Evolutionary conservation across 2,888 invertebrate genomes (phyloP).

Genomic region (Eupithecia tripunctaria): DNA sequence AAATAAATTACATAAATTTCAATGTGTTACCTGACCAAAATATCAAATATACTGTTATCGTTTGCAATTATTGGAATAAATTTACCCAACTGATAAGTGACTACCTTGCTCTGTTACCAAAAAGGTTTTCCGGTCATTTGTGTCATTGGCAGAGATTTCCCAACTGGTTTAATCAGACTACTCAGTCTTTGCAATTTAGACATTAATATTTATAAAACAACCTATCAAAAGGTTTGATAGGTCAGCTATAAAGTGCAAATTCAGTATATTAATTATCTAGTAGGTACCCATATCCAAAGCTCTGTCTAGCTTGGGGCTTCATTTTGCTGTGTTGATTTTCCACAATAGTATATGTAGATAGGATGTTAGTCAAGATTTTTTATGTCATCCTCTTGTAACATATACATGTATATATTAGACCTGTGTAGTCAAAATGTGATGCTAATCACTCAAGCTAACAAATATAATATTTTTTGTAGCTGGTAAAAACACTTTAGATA

Average conservation of each 20-base stretch:
- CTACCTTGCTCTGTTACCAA: slow-evolving; percentile 25
- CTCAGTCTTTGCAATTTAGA: background rate
- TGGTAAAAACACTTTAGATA: background rate
- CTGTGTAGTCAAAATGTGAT: background rate
- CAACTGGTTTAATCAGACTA: background rate
- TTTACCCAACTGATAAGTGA: slow-evolving; percentile 21
- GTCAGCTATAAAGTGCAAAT: background rate
- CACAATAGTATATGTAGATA: background rate
- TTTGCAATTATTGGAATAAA: slow-evolving; percentile 12
- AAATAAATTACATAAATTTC: background rate
- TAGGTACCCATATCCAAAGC: too few species aligned
- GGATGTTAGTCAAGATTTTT: background rate
- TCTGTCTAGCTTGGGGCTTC: too few species aligned
- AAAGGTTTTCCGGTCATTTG: slow-evolving; percentile 56
- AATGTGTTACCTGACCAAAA: background rate
- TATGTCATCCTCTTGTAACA: background rate
- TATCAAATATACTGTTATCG: background rate
- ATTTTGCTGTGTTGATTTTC: too few species aligned
- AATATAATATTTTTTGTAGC: background rate
- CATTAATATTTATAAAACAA: background rate
- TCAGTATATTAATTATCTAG: too few species aligned
- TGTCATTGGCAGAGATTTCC: slow-evolving; percentile 40
- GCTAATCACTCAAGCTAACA: background rate
- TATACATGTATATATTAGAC: background rate
- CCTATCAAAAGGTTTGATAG: background rate